These are phyloP conservation scores for Mya arenaria DNA, from an alignment of 1,140 invertebrate species.

Conservation along the genomic window DNA sequence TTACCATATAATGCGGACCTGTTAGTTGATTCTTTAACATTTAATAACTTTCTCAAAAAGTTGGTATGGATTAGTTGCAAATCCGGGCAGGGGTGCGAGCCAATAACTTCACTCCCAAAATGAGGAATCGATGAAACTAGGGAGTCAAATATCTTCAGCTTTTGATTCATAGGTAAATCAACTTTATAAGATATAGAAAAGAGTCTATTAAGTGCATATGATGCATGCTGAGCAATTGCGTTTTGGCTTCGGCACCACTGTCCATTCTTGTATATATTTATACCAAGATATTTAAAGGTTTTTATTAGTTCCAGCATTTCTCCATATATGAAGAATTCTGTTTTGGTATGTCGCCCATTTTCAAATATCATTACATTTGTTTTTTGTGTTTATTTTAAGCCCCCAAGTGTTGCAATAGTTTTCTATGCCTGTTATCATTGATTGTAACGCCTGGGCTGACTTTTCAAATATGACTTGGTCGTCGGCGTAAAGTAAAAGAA, in stretches of 20 bases:
- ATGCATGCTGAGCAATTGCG: conserved; percentile 19
- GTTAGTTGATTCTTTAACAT: conserved; percentile 16
- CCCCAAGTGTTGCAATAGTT: conserved; percentile 12
- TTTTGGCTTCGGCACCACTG: conserved; percentile 1
- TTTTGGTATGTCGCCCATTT: background rate
- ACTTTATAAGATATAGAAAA: background rate
- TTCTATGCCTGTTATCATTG: conserved; percentile 1
- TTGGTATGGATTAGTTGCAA: background rate
- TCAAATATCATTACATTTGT: conserved; percentile 16
- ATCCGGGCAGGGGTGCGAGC: background rate
- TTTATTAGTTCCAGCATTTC: background rate
- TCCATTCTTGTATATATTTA: background rate
- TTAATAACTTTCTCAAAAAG: background rate
- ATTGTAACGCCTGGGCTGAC: background rate
- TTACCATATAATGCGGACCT: conserved; percentile 1
- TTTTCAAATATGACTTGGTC: background rate
- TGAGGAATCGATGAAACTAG: conserved; percentile 3
- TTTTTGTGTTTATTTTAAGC: conserved; percentile 34
- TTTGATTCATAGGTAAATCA: background rate
- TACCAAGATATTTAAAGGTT: conserved; percentile 12
- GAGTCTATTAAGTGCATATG: background rate
- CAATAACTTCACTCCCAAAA: background rate
- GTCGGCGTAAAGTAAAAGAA: background rate
- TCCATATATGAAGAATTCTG: background rate
- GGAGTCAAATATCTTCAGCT: conserved; percentile 16